These are phyloP conservation scores for Sinocyclocheilus anshuiensis DNA, from an alignment of 2,113 vertebrate species.

Conservation along the genomic window DNA sequence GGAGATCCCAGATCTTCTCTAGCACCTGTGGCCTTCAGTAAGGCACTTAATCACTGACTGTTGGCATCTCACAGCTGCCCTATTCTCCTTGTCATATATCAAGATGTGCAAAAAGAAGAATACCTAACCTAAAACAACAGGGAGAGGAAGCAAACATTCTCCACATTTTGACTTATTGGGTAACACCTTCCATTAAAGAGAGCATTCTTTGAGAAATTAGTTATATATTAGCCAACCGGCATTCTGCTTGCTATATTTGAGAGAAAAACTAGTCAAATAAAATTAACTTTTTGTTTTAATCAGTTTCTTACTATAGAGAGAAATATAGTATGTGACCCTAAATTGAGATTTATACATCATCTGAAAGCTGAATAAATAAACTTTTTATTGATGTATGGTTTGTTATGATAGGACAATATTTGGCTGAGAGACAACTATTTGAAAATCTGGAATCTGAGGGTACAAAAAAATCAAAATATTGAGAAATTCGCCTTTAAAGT, in stretches of 20 bases:
- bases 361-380: too few species aligned
- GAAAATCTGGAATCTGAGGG: too few species aligned
- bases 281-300: not conserved
- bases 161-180: not conserved
- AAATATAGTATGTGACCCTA: too few species aligned
- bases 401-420: too few species aligned
- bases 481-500: too few species aligned
- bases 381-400: too few species aligned
- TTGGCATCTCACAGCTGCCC: not conserved
- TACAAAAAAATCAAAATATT: too few species aligned
- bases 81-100: not conserved
- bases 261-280: not conserved
- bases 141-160: not conserved
- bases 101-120: not conserved
- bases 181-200: not conserved
- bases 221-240: not conserved
- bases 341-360: too few species aligned
- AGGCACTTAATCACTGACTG: not conserved
- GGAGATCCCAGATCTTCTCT: not conserved
- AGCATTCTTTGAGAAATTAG: not conserved
- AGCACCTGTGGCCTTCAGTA: conserved; percentile 15
- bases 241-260: not conserved
- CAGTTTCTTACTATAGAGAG: too few species aligned
- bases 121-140: not conserved
- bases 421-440: too few species aligned